Evolutionary conservation across 2,888 invertebrate species (phyloP).

Genomic region (Cheilosia vernalis): DNA sequence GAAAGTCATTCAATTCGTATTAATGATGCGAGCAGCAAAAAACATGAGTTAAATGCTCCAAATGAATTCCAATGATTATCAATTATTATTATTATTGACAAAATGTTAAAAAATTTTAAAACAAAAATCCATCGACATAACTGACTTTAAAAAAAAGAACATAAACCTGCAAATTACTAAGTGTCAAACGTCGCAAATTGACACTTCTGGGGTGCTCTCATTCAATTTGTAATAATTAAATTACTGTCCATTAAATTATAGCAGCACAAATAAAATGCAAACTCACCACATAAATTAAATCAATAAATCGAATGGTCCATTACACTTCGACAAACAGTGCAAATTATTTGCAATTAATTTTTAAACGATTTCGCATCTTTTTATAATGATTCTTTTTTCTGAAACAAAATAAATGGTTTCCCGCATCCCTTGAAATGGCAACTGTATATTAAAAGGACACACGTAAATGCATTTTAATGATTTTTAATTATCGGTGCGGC

Average conservation of each 20-base stretch:
- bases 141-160: too few species aligned
- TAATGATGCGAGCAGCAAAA: too few species aligned
- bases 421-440: neutral
- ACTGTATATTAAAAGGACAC: neutral
- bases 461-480: slow-evolving; percentile 37
- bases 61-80: too few species aligned
- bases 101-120: too few species aligned
- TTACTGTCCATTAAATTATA: neutral
- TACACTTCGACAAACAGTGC: neutral
- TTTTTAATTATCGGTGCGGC: slow-evolving; percentile 27
- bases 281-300: neutral
- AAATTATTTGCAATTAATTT: slow-evolving; percentile 19
- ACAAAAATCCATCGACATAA: too few species aligned
- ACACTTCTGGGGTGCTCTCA: too few species aligned
- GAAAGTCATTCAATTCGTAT: too few species aligned
- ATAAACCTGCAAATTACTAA: too few species aligned
- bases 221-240: neutral
- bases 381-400: neutral
- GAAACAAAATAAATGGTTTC: neutral
- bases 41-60: too few species aligned
- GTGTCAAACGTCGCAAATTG: too few species aligned
- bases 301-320: neutral
- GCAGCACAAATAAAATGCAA: neutral
- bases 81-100: too few species aligned
- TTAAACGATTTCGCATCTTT: slow-evolving; percentile 14